phyloP scores from a whole-genome alignment of 2,797 vertebrate species.

The Cygnus olor region DNA sequence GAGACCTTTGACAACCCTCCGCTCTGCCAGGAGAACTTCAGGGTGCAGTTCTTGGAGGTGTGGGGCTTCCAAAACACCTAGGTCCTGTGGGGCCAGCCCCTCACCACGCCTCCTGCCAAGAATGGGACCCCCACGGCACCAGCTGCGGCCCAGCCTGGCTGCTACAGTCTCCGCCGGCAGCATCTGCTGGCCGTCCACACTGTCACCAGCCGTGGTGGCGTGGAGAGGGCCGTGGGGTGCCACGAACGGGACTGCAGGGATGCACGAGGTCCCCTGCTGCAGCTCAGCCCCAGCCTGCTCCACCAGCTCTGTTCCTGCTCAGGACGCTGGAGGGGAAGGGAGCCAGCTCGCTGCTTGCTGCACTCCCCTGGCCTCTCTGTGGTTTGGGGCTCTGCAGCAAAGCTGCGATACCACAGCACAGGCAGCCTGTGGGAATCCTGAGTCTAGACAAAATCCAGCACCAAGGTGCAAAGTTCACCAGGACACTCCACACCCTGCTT shows the following conservation, averaged over 20 bases:
- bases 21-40: slow-evolving; percentile 85
- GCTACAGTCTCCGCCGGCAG: not conserved
- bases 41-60: slow-evolving; percentile 86
- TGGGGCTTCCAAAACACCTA: slow-evolving; percentile 85
- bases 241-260: rapidly evolving
- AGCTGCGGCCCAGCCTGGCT: not conserved
- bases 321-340: not conserved
- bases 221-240: not conserved
- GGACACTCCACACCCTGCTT: rapidly evolving
- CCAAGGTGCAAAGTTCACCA: not conserved
- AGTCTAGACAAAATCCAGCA: not conserved
- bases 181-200: rapidly evolving
- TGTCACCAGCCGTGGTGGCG: rapidly evolving
- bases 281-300: not conserved
- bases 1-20: slow-evolving; percentile 87
- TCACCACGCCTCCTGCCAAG: rapidly evolving
- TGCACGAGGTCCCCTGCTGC: rapidly evolving
- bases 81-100: not conserved
- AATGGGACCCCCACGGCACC: rapidly evolving
- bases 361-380: not conserved
- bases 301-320: not conserved
- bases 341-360: not conserved
- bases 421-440: not conserved
- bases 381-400: not conserved
- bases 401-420: not conserved